Percentiles rank a stretch among this genome's conserved stretches.
These are phyloP conservation scores for Garrulus glandarius DNA, from an alignment of 2,797 vertebrate genomes.

Conservation along the genomic window DNA sequence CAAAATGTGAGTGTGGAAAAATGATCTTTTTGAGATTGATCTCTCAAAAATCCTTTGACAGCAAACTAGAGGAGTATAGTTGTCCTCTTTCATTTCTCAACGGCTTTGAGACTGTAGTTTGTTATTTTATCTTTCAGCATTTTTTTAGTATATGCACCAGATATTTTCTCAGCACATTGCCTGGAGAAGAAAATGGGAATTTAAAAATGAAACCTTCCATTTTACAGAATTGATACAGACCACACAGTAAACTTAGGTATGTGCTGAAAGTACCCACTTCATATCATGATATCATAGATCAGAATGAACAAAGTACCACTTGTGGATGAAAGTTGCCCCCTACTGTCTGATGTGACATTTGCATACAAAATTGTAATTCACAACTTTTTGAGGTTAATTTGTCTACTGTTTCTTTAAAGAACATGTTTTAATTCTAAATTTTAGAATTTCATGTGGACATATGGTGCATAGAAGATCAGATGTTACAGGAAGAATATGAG, in stretches of 20 bases:
- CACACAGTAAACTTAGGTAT: neutral
- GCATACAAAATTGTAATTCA: neutral
- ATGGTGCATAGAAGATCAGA: neutral
- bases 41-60: neutral
- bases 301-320: neutral
- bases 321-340: slow-evolving; percentile 59
- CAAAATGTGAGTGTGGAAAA: neutral
- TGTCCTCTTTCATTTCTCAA: neutral
- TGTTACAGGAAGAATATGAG: neutral
- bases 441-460: neutral
- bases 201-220: neutral
- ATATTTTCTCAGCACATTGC: neutral
- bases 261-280: neutral
- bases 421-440: neutral
- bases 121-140: neutral
- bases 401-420: neutral
- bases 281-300: too few relatives aligned
- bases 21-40: neutral
- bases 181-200: neutral
- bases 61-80: neutral
- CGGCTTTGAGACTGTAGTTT: neutral
- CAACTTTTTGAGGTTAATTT: neutral
- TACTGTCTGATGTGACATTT: slow-evolving; percentile 30
- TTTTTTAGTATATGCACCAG: neutral
- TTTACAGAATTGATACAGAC: neutral